Evolutionary conservation across 2,113 vertebrate species (phyloP).

Genomic region (Vanacampus margaritifer): DNA sequence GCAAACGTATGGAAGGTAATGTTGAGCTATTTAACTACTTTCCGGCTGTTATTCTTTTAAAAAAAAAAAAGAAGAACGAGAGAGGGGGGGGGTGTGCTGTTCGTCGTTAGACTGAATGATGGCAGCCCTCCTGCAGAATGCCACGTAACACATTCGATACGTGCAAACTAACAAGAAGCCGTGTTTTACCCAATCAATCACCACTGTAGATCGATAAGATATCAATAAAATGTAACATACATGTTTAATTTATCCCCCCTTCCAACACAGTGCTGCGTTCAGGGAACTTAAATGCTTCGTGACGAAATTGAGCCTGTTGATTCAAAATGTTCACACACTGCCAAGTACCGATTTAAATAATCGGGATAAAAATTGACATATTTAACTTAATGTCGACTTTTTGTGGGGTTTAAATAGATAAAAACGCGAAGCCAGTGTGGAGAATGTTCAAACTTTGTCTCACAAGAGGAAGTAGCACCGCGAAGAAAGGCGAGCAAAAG

Average conservation of each 20-base stretch:
- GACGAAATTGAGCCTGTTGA: not conserved
- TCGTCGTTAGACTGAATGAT: slow-evolving; percentile 29
- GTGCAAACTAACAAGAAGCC: slow-evolving; percentile 44
- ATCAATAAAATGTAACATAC: not conserved
- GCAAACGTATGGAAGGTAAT: not conserved
- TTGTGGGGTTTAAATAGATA: not conserved
- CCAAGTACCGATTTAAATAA: not conserved
- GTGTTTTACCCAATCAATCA: slow-evolving; percentile 25
- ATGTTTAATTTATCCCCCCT: accelerated
- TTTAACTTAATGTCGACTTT: not conserved
- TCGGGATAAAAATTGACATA: not conserved
- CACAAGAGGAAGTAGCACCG: slow-evolving; percentile 44
- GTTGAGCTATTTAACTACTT: not conserved
- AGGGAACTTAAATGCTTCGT: not conserved
- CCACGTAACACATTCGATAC: slow-evolving; percentile 77
- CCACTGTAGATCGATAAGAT: not conserved
- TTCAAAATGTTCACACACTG: not conserved
- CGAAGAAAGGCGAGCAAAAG: slow-evolving; percentile 37
- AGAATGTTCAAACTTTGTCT: slow-evolving; percentile 46
- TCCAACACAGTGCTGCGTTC: not conserved
- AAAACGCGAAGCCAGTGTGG: not conserved
- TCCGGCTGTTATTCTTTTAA: not conserved
- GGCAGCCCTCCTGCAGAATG: slow-evolving; percentile 68
- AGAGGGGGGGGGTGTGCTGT: slow-evolving; percentile 7
- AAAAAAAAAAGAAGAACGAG: not conserved